Evolutionary conservation across 2,113 vertebrate genomes (phyloP), one percentile per base, ranked within the genome.

Genomic region (Xenopus borealis): DNA sequence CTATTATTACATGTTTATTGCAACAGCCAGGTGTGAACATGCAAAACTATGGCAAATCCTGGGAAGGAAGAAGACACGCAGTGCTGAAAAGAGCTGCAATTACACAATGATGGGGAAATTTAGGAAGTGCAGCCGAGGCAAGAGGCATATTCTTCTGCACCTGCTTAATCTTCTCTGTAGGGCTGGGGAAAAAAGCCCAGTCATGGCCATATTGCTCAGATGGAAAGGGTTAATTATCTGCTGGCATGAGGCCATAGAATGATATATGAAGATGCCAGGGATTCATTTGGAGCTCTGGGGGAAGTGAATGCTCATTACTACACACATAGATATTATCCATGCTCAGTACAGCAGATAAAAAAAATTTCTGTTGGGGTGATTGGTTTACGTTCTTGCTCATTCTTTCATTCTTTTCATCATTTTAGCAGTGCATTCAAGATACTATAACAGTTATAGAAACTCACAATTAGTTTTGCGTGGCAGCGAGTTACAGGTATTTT

Each of bases 111-210:
- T 33, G 14, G 17, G 3, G 30, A 17, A 64, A 17, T 4, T 40
- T 10, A 16, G 14, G 78, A 40, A 17, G 53, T 33, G 79, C 27
- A 14, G 50, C 40, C 45, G 59, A 12, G 18, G 79, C 76, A 65
- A 81, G 75, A 78, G n/a, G 18, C 30, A 66, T 16, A 62, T 7
- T 30, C 18, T 64, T 16, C 44, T 16, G 62, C 33, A 14, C 62
- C 30, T 64, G 19, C 62, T 64, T 64, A 9, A 10, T 62, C 12
- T 27, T 62, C 61, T 12, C 20, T 13, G 23, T 33, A 30, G 20
- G 62, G 8, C 47, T 50, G 47, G 14, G 47, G 4, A 50, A 13
- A 27, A 27, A 50, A 12, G 12, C 47, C 18, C 10, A 23, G 20
- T 1, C 19, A 62, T 19, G 18, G 19, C 2, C 13, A 8, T 10